These are phyloP conservation scores for Bovichtus variegatus DNA, from an alignment of 2,797 vertebrate genomes.

Conservation along the genomic window DNA sequence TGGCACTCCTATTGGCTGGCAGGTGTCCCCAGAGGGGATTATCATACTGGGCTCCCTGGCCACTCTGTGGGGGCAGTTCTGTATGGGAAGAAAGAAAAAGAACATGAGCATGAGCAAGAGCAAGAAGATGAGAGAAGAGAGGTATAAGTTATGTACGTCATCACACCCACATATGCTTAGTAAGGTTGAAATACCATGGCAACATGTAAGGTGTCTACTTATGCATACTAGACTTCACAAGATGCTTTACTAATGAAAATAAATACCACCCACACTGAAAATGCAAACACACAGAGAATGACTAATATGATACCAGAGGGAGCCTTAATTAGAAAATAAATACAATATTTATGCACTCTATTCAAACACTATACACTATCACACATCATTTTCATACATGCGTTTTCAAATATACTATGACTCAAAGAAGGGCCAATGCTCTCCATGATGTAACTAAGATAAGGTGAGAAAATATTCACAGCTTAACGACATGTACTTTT, in stretches of 20 bases:
- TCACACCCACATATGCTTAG: constrained; percentile 48
- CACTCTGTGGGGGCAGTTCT: constrained; percentile 89
- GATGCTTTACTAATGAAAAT: constrained; percentile 41
- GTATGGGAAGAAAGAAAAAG: constrained; percentile 74
- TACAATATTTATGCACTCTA: not conserved
- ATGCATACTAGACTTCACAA: constrained; percentile 16
- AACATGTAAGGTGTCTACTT: constrained; percentile 42
- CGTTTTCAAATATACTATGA: constrained; percentile 5
- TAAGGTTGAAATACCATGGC: constrained; percentile 58
- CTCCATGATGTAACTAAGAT: not conserved
- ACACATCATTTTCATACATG: not conserved
- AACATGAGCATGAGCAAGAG: constrained; percentile 40
- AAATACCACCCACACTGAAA: constrained; percentile 38
- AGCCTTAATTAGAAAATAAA: constrained; percentile 32
- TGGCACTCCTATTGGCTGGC: constrained; percentile 91
- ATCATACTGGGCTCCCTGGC: constrained; percentile 96
- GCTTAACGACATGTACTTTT: no score
- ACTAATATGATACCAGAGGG: not conserved
- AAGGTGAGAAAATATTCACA: not conserved
- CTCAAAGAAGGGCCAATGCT: not conserved
- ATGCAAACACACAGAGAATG: constrained; percentile 9
- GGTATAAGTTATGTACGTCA: constrained; percentile 40
- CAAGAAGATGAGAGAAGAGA: constrained; percentile 22
- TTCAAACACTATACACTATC: not conserved
- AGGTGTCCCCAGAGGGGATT: constrained; percentile 93